These are phyloP conservation scores for Platyura marginata DNA, from an alignment of 1,140 invertebrate species.

Conservation along the genomic window DNA sequence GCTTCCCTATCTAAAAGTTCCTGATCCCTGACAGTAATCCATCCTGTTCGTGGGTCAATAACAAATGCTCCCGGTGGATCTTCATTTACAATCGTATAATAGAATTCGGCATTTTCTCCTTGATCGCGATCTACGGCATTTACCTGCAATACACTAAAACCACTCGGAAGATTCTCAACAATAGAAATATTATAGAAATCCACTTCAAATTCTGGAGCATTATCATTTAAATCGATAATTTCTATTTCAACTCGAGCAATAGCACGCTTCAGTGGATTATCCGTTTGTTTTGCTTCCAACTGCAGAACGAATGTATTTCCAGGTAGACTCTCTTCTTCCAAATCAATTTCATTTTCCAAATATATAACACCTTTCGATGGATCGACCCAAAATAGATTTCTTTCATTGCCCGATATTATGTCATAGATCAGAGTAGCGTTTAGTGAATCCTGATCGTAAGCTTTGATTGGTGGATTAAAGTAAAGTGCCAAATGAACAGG, in stretches of 20 bases:
- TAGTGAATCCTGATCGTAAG: conserved; percentile 56
- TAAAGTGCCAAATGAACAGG: conserved; percentile 43
- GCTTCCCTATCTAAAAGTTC: conserved; percentile 60
- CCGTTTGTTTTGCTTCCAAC: conserved; percentile 54
- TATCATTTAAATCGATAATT: conserved; percentile 66
- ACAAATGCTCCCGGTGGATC: conserved; percentile 52
- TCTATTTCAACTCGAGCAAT: conserved; percentile 56
- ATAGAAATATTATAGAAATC: conserved; percentile 82
- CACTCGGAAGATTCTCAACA: conserved; percentile 75
- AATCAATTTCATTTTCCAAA: conserved; percentile 57
- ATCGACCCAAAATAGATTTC: conserved; percentile 49
- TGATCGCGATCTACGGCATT: conserved; percentile 60
- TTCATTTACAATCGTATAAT: conserved; percentile 40
- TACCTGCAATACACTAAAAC: conserved; percentile 67
- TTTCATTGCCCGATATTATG: conserved; percentile 54
- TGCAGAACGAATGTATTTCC: conserved; percentile 57
- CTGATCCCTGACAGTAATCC: conserved; percentile 67
- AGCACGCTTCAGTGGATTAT: conserved; percentile 56
- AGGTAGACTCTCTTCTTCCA: conserved; percentile 48
- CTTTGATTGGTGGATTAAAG: conserved; percentile 50
- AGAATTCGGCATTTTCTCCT: conserved; percentile 68
- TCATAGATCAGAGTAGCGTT: conserved; percentile 50
- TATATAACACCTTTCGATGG: conserved; percentile 53
- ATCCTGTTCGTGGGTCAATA: conserved; percentile 58
- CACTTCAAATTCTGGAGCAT: conserved; percentile 67